A percentile compares a stretch with the other conserved stretches of the same genome.
phyloP scores from a whole-genome alignment of 2,888 invertebrate species.

The Lycophotia porphyrea region DNA sequence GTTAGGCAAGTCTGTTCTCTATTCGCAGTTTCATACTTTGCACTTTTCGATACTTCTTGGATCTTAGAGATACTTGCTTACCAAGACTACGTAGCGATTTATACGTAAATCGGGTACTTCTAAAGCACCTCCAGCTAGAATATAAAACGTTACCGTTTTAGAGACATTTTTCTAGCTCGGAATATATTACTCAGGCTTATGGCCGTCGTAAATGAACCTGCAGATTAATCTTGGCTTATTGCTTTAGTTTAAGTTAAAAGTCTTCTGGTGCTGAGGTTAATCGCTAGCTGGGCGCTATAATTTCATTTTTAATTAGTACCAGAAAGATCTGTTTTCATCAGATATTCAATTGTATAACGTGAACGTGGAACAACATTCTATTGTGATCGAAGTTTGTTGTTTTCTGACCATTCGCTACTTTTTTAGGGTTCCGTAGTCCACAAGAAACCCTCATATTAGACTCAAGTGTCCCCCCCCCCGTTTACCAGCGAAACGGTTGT shows the following conservation, averaged over 20 bases:
- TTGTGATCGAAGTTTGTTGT: neutral
- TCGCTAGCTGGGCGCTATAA: neutral
- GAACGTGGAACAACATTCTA: neutral
- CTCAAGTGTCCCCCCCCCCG: too few relatives aligned
- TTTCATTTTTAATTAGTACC: conserved; percentile 18
- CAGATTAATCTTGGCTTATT: conserved; percentile 55
- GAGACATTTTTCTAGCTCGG: conserved; percentile 64
- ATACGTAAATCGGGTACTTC: conserved; percentile 58
- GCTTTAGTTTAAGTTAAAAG: conserved; percentile 37
- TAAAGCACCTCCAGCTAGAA: conserved; percentile 45
- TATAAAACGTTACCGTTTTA: conserved; percentile 61
- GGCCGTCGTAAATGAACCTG: conserved; percentile 57
- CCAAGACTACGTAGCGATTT: conserved; percentile 58
- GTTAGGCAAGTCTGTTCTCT: neutral
- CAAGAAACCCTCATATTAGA: too few relatives aligned
- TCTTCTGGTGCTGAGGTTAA: conserved; percentile 12
- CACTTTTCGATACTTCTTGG: conserved; percentile 34
- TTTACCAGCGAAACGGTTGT: too few relatives aligned
- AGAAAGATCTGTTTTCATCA: neutral
- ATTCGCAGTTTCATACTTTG: conserved; percentile 18
- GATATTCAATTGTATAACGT: neutral
- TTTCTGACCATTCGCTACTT: neutral
- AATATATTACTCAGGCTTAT: conserved; percentile 60
- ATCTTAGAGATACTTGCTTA: conserved; percentile 37
- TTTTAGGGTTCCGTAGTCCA: too few relatives aligned